Conservation (phyloP, 2,797 vertebrate genomes). For the Acipenser ruthenus region DNA sequence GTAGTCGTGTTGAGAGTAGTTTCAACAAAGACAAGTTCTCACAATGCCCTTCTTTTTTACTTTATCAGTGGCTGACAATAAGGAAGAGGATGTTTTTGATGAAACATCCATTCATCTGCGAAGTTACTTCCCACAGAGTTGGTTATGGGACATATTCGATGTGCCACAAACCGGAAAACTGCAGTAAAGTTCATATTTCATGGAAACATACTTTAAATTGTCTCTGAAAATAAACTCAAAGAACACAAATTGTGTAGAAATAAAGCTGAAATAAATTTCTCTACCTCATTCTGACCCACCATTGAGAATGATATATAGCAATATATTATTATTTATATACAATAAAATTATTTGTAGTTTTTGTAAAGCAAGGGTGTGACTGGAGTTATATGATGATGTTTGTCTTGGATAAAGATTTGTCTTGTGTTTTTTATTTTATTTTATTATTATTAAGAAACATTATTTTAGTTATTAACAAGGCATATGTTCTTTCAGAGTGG, state of each 20-base stretch:
- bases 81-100: constrained; percentile 33
- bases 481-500: constrained; percentile 24
- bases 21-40: too few species aligned
- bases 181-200: constrained; percentile 31
- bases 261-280: too few species aligned
- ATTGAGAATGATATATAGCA: too few species aligned
- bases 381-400: too few species aligned
- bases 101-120: constrained; percentile 36
- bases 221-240: too few species aligned
- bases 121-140: constrained; percentile 53
- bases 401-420: not conserved
- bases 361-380: too few species aligned
- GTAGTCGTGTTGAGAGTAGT: too few species aligned
- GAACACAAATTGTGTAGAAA: too few species aligned
- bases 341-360: too few species aligned
- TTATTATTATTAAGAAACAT: constrained; percentile 18
- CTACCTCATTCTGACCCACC: too few species aligned
- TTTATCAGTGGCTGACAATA: constrained; percentile 14
- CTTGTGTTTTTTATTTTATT: not conserved
- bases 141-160: constrained; percentile 46
- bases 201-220: too few species aligned
- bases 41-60: not conserved
- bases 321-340: too few species aligned
- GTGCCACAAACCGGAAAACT: constrained; percentile 31
- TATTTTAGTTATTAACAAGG: constrained; percentile 13